A percentile compares a stretch with the other conserved stretches of the same genome.
Evolutionary conservation across 1,140 invertebrate genomes (phyloP).

Genomic region (Pseudoatta argentina): DNA sequence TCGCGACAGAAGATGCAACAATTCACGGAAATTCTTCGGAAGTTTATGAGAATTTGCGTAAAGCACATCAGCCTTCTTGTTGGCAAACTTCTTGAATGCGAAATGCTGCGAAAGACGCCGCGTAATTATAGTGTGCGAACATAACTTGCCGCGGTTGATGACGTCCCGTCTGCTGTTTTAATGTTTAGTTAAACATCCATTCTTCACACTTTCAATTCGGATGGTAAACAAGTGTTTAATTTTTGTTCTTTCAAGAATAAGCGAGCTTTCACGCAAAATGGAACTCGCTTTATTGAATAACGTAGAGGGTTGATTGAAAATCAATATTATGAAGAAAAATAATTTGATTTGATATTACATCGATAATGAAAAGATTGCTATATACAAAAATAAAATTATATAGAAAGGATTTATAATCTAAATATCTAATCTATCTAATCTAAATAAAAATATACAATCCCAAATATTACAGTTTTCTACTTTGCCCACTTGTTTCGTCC

Average conservation of each 20-base stretch:
- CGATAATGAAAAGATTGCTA: not conserved
- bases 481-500: not conserved
- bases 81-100: conserved; percentile 28
- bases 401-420: not conserved
- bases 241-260: conserved; percentile 7
- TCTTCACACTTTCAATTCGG: not conserved
- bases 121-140: conserved; percentile 25
- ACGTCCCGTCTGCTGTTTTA: conserved; percentile 34
- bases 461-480: not conserved
- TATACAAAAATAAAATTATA: not conserved
- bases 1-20: not conserved
- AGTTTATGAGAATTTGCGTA: conserved; percentile 50
- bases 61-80: conserved; percentile 9
- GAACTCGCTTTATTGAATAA: not conserved
- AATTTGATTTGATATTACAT: not conserved
- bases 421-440: too few species aligned
- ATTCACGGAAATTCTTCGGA: conserved; percentile 13
- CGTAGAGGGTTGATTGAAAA: not conserved
- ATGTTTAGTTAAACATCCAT: conserved; percentile 3
- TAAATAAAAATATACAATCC: not conserved
- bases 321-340: not conserved
- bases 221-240: conserved; percentile 12
- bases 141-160: not conserved
- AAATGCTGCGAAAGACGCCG: conserved; percentile 21
- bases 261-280: not conserved